phyloP scores from a whole-genome alignment of 1,140 invertebrate species.

The Choristoneura fumiferana region DNA sequence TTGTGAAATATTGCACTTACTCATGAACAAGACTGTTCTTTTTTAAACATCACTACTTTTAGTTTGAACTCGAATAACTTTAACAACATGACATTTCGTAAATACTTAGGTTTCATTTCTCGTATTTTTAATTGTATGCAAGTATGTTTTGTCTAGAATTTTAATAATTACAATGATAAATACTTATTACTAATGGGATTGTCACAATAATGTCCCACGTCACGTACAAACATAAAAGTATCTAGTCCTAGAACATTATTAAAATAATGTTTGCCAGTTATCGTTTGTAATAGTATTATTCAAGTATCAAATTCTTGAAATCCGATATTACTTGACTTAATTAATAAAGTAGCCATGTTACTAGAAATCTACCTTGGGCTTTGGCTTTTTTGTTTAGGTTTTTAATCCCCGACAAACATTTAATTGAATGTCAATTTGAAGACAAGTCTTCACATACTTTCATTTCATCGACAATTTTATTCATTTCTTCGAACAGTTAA shows the following conservation, averaged over 20 bases:
- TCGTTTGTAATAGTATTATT: constrained; percentile 4
- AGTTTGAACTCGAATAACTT: constrained; percentile 1
- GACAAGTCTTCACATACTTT: too few relatives aligned
- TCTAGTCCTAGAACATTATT: constrained; percentile 17
- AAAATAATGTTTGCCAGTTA: background rate
- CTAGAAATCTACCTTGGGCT: too few relatives aligned
- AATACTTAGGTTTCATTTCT: background rate
- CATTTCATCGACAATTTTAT: too few relatives aligned
- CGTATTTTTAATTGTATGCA: constrained; percentile 3
- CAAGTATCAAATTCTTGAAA: background rate
- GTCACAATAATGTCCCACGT: constrained; percentile 2
- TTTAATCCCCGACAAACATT: too few relatives aligned
- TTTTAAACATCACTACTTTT: constrained; percentile 13
- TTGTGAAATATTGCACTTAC: background rate
- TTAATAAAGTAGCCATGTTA: background rate
- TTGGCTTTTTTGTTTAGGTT: too few relatives aligned
- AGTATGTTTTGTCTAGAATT: background rate
- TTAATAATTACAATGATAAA: constrained; percentile 5
- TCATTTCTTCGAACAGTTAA: too few relatives aligned
- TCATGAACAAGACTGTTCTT: constrained; percentile 14
- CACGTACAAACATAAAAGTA: constrained; percentile 1
- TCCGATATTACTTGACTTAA: constrained; percentile 10
- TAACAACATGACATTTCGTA: constrained; percentile 3
- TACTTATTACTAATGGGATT: background rate
- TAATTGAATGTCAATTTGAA: too few relatives aligned